Base-by-base conservation (phyloP, 2,113 vertebrate genomes). In the Alethe diademata region DNA sequence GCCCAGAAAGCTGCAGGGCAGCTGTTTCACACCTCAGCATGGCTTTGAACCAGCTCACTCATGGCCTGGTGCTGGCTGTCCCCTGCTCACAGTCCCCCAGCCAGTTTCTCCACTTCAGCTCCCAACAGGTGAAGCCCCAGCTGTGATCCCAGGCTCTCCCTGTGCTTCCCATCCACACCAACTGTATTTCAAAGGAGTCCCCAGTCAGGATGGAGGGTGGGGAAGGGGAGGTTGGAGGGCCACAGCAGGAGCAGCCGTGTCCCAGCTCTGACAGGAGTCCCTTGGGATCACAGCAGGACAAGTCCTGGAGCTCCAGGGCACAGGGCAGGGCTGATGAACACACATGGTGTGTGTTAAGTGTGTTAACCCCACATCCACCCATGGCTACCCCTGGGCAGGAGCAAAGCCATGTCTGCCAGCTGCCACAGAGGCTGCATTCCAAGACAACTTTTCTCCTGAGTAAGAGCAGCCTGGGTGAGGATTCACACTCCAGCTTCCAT, bases 181-280 rank as follows among this genome's bases (percentile, higher is more conserved):
- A 7, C 3, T 5, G 11, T 16, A 78, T 83, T 45, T 9, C 6
- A 12, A 50, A 54, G n/a, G 12, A 70, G 2, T 19, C 20, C 22
- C 9, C 13, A 58, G 31, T 18, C 1, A 6, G 17, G 53, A 17
- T 7, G 8, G 23, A 78, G 6, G 11, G 15, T 8, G 8, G 72
- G 45, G 35, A 76, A 57, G 36, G 47, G 28, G 4, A 82, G 20
- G 24, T 1, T 56, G 31, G n/a, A 69, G 35, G 14, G 40, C 72
- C 0, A 0, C 0, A 12, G 65, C 2, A 3, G 19, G 64, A 78
- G 13, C 61, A 36, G 79, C 42, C 0, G 0, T 0, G 0, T 43
- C 29, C 45, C 45, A 43, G 51, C 45, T 78, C 19, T 14, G 13
- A 33, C 1, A 6, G 25, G 25, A 62, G 25, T 24, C 25, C 33